These are phyloP conservation scores for Gnathonemus longibarbis DNA, from an alignment of 2,113 vertebrate species.

Conservation along the genomic window DNA sequence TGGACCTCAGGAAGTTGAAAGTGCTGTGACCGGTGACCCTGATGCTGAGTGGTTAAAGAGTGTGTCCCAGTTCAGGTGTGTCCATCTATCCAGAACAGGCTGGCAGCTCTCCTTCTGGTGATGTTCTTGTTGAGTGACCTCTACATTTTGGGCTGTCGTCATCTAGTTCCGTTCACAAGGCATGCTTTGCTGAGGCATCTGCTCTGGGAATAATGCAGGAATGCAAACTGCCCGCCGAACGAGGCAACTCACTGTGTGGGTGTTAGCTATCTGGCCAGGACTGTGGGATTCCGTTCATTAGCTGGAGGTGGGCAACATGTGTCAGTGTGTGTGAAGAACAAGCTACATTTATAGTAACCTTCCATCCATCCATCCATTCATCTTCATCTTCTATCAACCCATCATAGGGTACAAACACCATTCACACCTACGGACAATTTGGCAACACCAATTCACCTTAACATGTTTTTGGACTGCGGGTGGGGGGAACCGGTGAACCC, in stretches of 20 bases:
- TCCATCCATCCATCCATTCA: background rate
- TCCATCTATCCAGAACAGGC: background rate
- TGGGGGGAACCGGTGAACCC: too few species aligned
- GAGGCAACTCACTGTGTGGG: background rate
- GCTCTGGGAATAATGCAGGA: background rate
- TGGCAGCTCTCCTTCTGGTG: background rate
- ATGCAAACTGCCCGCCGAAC: background rate
- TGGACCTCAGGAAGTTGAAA: background rate
- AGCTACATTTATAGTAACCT: background rate
- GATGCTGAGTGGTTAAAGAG: background rate
- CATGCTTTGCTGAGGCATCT: background rate
- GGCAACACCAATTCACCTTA: too few species aligned
- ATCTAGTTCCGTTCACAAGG: background rate
- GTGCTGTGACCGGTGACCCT: background rate
- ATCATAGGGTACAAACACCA: too few species aligned
- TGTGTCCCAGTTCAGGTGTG: background rate
- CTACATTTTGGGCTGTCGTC: background rate
- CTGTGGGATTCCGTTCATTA: background rate
- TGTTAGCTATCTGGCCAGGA: background rate
- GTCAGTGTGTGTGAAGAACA: background rate
- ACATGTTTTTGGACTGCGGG: too few species aligned
- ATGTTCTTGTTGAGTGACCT: background rate
- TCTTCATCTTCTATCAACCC: background rate
- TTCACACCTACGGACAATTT: too few species aligned
- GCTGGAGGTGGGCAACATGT: background rate